phyloP scores from a whole-genome alignment of 1,140 invertebrate species.

The Daktulosphaira vitifoliae region DNA sequence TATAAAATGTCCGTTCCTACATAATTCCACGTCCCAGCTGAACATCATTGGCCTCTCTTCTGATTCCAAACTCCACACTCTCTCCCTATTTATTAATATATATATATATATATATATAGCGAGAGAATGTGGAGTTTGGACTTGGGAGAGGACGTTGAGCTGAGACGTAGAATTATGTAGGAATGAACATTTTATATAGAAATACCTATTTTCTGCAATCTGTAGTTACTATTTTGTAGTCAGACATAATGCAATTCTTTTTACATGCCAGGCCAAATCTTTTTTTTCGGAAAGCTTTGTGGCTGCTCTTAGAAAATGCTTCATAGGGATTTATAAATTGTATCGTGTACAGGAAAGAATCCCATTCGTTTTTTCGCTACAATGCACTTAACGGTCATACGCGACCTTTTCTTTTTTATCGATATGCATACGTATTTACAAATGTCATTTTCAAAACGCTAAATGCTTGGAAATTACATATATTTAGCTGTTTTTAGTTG shows the following conservation, averaged over 20 bases:
- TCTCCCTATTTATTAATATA: no score
- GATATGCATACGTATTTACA: background rate
- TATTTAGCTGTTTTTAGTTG: no score
- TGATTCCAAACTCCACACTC: no score
- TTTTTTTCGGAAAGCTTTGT: conserved; percentile 20
- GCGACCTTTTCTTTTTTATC: conserved; percentile 7
- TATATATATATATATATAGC: no score
- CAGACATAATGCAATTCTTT: conserved; percentile 26
- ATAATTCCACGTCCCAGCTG: no score
- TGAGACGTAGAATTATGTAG: conserved; percentile 16
- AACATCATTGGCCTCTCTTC: no score
- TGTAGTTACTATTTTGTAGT: conserved; percentile 22
- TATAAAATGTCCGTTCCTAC: no score
- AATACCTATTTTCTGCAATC: background rate
- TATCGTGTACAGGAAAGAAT: background rate
- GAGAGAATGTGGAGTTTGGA: no score
- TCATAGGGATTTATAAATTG: conserved; percentile 23
- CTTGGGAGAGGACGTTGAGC: no score
- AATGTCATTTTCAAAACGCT: no score
- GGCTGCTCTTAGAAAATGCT: conserved; percentile 13
- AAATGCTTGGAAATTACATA: no score
- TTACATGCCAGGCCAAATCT: conserved; percentile 23
- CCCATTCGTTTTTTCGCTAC: background rate
- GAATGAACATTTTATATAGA: conserved; percentile 22
- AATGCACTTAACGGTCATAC: conserved; percentile 7